Base-by-base conservation (phyloP, 2,888 invertebrate species). In the Didymodactylos carnosus region DNA sequence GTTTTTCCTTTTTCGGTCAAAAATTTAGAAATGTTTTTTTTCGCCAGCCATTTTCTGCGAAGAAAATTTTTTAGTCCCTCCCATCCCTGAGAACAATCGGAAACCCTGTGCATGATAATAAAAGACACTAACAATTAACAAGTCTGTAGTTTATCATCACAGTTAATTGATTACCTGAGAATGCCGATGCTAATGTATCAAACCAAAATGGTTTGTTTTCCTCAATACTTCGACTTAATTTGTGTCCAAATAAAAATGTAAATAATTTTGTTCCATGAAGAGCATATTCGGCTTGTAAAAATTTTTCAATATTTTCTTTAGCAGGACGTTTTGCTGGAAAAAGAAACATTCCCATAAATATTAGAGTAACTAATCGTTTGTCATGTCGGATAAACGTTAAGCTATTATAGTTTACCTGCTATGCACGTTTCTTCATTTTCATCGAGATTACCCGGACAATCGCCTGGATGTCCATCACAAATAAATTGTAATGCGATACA, bases 371-470 rank as follows among this genome's bases (percentile, higher is more conserved):
- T 46, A n/a, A 19, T 49, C 25, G 23, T 27, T 7, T 19, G 10
- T 46, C 23, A n/a, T 19, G n/a, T 46, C 25, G 10, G 40, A 35
- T 19, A 25, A 13, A 8, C 0, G 25, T 25, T 16, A 16, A 3
- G 10, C n/a, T 39, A 23, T 19, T 41, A 11, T 5, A 23, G 29
- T 27, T 40, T 27, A 72, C 72, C 75, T 39, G 75, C 75, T 10
- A 72, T 71, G 35, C 75, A 75, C 19, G 71, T 43, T 62, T 62
- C 72, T 70, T 72, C 72, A 39, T 75, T 53, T 53, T 75, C 75
- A 41, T 75, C 75, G 49, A 35, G 43, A 53, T 72, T 69, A 69
- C 71, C 51, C 23, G 75, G 75, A 49, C 75, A 75, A 70, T 75
- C 75, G 43, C 69, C 69, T 14, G 75, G 72, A 69, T 72, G 39